Evolutionary conservation across 2,888 invertebrate species (phyloP).

Genomic region (Acleris literana): DNA sequence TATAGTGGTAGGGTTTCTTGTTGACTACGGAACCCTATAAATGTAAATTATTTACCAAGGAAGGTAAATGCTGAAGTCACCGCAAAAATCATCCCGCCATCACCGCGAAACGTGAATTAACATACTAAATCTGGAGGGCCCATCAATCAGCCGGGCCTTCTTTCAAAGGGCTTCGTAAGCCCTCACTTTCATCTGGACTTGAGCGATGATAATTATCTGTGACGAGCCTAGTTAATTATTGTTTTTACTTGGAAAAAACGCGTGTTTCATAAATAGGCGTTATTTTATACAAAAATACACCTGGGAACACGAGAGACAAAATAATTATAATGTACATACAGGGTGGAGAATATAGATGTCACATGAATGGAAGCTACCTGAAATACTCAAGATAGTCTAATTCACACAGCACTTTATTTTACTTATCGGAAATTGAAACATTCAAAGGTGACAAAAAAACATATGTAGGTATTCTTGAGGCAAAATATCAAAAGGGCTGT

Average conservation of each 20-base stretch:
- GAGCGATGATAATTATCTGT: slow-evolving; percentile 26
- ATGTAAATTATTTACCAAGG: background rate
- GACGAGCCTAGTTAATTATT: slow-evolving; percentile 26
- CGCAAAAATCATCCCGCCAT: slow-evolving; percentile 24
- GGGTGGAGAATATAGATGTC: background rate
- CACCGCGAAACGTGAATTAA: slow-evolving; percentile 63
- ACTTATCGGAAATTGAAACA: too few relatives aligned
- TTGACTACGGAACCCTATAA: too few relatives aligned
- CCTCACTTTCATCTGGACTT: slow-evolving; percentile 74
- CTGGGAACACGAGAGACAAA: too few relatives aligned
- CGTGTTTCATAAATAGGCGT: background rate
- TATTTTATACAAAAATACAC: too few relatives aligned
- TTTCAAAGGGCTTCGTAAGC: slow-evolving; percentile 77
- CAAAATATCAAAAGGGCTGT: too few relatives aligned
- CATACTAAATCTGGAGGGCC: slow-evolving; percentile 76
- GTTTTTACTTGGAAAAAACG: slow-evolving; percentile 13
- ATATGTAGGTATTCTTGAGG: too few relatives aligned
- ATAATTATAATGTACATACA: background rate
- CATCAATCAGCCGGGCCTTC: slow-evolving; percentile 77
- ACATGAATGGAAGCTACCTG: too few relatives aligned
- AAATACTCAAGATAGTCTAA: too few relatives aligned
- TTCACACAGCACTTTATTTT: too few relatives aligned
- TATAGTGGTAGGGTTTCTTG: too few relatives aligned
- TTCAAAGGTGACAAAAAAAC: too few relatives aligned
- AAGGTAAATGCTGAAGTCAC: background rate